Conservation (phyloP, 2,888 invertebrate genomes). For the Hermaeophaga mercurialis region DNA sequence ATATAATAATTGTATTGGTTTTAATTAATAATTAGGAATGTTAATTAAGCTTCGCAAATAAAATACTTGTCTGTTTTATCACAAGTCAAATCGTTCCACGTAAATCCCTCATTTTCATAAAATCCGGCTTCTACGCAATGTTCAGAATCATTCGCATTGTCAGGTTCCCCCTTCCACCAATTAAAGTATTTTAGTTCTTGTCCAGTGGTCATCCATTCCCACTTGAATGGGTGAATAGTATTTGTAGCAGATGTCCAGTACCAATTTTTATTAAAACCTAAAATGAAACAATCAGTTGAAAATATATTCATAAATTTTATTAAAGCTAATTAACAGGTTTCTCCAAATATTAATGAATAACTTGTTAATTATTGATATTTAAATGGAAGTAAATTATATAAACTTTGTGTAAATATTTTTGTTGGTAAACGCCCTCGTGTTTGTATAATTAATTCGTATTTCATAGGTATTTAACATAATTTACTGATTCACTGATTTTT, state of each 20-base stretch:
- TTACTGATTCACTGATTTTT: too few species aligned
- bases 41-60: constrained; percentile 26
- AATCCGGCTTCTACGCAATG: constrained; percentile 18
- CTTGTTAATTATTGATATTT: too few species aligned
- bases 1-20: too few species aligned
- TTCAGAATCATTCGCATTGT: constrained; percentile 2
- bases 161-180: constrained; percentile 18
- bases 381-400: too few species aligned
- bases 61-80: constrained; percentile 7
- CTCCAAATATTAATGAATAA: too few species aligned
- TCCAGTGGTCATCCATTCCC: constrained; percentile 23
- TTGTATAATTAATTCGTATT: too few species aligned
- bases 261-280: constrained; percentile 12
- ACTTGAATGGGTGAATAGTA: neutral
- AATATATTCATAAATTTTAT: neutral
- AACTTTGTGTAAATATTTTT: too few species aligned
- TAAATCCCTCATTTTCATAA: constrained; percentile 7
- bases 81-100: constrained; percentile 21
- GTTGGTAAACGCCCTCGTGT: too few species aligned
- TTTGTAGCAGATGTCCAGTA: constrained; percentile 22
- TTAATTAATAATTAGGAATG: too few species aligned
- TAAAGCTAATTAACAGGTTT: too few species aligned
- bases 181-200: constrained; percentile 16
- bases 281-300: neutral
- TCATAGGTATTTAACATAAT: too few species aligned